Evolutionary conservation across 2,888 invertebrate genomes (phyloP).

Genomic region (Hirtodrosophila histrioides): DNA sequence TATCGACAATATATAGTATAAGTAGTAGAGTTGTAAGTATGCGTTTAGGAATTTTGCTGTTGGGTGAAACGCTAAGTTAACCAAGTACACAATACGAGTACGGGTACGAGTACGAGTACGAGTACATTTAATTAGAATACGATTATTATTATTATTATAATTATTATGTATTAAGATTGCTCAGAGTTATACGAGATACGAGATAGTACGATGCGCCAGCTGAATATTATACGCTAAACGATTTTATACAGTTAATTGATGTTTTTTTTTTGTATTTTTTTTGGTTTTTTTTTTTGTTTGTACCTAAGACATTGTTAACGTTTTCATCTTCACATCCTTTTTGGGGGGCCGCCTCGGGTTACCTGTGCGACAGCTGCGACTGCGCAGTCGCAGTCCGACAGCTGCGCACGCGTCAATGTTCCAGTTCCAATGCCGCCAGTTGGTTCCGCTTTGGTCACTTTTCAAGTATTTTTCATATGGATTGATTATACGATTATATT

Average conservation of each 20-base stretch:
- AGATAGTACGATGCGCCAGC: slow-evolving; percentile 69
- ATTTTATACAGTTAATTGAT: slow-evolving; percentile 56
- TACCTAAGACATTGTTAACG: slow-evolving; percentile 59
- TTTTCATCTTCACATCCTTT: slow-evolving; percentile 31
- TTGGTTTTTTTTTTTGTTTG: slow-evolving; percentile 37
- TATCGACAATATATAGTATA: slow-evolving; percentile 29
- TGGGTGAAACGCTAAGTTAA: slow-evolving; percentile 69
- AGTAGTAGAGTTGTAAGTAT: slow-evolving; percentile 29
- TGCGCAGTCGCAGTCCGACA: slow-evolving; percentile 8
- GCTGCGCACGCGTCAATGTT: slow-evolving; percentile 46
- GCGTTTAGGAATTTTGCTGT: slow-evolving; percentile 31
- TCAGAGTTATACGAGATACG: slow-evolving; percentile 69
- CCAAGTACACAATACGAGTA: slow-evolving; percentile 64
- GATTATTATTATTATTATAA: slow-evolving; percentile 42
- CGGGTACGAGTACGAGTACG: slow-evolving; percentile 46
- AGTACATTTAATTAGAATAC: slow-evolving; percentile 70
- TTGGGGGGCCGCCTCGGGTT: slow-evolving; percentile 3
- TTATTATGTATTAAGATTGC: slow-evolving; percentile 49
- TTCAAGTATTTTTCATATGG: slow-evolving; percentile 39
- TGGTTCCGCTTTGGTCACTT: slow-evolving; percentile 46
- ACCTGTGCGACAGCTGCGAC: slow-evolving; percentile 39
- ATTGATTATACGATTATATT: slow-evolving; percentile 63
- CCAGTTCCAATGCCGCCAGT: slow-evolving; percentile 27
- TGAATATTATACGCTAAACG: slow-evolving; percentile 20
- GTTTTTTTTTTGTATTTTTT: slow-evolving; percentile 28